Evolutionary conservation across 2,888 invertebrate species (phyloP), one percentile per base, ranked within the genome.

Genomic region (Oxyteleia sp.): DNA sequence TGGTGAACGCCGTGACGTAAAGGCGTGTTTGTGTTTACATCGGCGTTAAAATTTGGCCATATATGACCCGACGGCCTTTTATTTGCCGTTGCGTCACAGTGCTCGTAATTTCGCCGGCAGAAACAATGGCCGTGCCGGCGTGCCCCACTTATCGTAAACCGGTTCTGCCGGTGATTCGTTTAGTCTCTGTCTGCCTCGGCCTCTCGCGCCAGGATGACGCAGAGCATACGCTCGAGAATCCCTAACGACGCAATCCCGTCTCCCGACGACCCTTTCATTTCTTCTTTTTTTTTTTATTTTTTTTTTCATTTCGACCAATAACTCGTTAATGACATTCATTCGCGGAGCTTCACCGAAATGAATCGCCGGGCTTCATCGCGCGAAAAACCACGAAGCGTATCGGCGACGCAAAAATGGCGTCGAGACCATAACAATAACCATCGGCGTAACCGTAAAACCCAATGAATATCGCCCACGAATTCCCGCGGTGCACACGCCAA

Each of bases 391-490:
- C 57, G 43, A 61, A 2, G 45, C 35, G 7, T n/a, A 10, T 11
- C n/a, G 29, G 38, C n/a, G 13, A 38, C 35, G 75, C 26, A 53
- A 82, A 82, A 82, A 71, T 71, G 43, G 71, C 69, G 63, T 61
- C 26, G 59, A 1, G 32, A 59, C 47, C 16, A 63, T 81, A 81
- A 81, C 81, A 32, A 26, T 81, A 75, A 81, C 69, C 69, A 69
- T 81, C 47, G 69, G 32, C 75, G 43, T 81, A 38, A 75, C 69
- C 75, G 43, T 81, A 81, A 81, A 81, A 75, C 23, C 15, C 59
- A 23, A 63, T 55, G 81, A 69, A 68, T 63, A 75, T 69, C 57
- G 66, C 49, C 45, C 26, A 64, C 23, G 57, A 75, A 64, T 61
- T 75, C 47, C 63, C 45, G n/a, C 13, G 45, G 51, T 8, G 16